Conservation (phyloP, 1,140 invertebrate species). For the Trichomalopsis sarcophagae region DNA sequence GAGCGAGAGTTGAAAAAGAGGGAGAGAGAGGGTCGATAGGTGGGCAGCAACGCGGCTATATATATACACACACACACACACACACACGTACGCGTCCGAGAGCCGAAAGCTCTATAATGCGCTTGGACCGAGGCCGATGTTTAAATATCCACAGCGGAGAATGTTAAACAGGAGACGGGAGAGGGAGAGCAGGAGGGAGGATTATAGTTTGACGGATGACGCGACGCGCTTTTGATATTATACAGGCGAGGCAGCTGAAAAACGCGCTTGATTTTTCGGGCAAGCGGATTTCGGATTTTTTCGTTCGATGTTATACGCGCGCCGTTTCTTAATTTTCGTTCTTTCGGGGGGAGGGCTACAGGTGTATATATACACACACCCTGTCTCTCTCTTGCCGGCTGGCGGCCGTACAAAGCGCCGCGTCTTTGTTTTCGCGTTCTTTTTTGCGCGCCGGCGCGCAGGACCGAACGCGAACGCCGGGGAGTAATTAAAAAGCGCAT, state of each 20-base stretch:
- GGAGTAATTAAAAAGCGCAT: conserved; percentile 54
- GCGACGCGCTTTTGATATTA: not conserved
- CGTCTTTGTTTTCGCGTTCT: conserved; percentile 9
- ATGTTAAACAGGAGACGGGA: conserved; percentile 64
- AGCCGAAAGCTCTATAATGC: conserved; percentile 38
- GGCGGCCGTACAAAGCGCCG: not conserved
- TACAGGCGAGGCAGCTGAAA: not conserved
- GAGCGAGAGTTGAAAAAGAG: conserved; percentile 44
- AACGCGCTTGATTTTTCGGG: not conserved
- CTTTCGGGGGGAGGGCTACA: not conserved
- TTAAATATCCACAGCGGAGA: conserved; percentile 66
- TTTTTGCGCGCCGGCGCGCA: conserved; percentile 18
- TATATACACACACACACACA: not conserved
- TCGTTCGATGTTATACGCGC: not conserved
- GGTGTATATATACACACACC: too few relatives aligned
- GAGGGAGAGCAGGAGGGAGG: conserved; percentile 33
- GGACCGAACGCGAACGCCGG: conserved; percentile 45
- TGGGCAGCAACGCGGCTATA: conserved; percentile 62
- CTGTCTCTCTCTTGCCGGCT: not conserved
- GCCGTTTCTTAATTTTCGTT: conserved; percentile 33
- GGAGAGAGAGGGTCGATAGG: conserved; percentile 68
- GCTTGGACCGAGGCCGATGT: conserved; percentile 59
- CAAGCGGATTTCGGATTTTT: not conserved
- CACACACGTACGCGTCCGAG: conserved; percentile 48
- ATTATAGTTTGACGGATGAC: conserved; percentile 43